A percentile compares a stretch with the other conserved stretches of the same genome.
Evolutionary conservation across 2,888 invertebrate genomes (phyloP).

Genomic region (Scaeva pyrastri): DNA sequence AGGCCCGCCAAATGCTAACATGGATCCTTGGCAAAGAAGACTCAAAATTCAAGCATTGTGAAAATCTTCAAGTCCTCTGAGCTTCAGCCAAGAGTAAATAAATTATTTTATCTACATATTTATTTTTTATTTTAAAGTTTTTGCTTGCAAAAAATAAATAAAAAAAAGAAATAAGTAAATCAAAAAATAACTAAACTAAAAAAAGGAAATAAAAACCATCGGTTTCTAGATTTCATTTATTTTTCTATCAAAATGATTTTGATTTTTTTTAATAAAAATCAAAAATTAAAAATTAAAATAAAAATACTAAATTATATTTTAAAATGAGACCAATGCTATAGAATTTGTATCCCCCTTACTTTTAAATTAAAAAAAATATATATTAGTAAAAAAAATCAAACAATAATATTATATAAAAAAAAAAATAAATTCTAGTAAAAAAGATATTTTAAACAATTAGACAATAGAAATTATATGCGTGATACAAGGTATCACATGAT

Average conservation of each 20-base stretch:
- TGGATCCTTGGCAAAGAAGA: slow-evolving; percentile 96
- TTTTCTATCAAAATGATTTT: slow-evolving; percentile 49
- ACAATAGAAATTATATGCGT: slow-evolving; percentile 26
- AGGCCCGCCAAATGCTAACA: slow-evolving; percentile 94
- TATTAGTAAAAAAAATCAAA: slow-evolving; percentile 1
- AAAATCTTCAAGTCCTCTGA: slow-evolving; percentile 94
- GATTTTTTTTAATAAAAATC: neutral
- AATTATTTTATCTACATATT: slow-evolving; percentile 13
- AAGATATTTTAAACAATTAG: slow-evolving; percentile 19
- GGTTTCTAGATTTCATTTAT: slow-evolving; percentile 64
- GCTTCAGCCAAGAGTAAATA: slow-evolving; percentile 76
- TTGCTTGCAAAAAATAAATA: slow-evolving; percentile 6
- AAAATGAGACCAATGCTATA: slow-evolving; percentile 43
- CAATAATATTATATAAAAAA: slow-evolving; percentile 27
- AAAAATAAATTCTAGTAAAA: neutral
- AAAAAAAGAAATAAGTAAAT: slow-evolving; percentile 4
- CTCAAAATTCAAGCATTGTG: slow-evolving; percentile 95
- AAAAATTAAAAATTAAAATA: neutral
- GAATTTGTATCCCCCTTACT: slow-evolving; percentile 53
- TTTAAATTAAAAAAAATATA: slow-evolving; percentile 6
- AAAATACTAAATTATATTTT: slow-evolving; percentile 22
- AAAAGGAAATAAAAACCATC: slow-evolving; percentile 14
- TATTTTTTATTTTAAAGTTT: slow-evolving; percentile 8
- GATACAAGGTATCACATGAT: slow-evolving; percentile 49
- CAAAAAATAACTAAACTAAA: neutral